Percentiles rank a stretch among this genome's conserved stretches.
These are phyloP conservation scores for Ceraclea dissimilis DNA, from an alignment of 2,888 invertebrate genomes.

Conservation along the genomic window DNA sequence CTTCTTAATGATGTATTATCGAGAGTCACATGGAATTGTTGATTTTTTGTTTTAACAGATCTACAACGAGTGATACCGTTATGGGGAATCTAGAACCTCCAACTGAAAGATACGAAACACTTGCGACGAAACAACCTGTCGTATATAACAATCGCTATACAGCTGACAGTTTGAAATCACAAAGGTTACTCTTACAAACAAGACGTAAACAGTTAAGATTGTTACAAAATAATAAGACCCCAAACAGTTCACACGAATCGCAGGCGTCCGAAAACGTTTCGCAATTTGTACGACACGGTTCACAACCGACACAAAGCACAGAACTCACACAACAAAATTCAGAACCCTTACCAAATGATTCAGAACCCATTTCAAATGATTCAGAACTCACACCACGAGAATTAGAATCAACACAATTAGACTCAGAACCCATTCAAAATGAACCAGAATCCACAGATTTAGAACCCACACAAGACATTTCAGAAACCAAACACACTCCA, in stretches of 20 bases:
- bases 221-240: not conserved
- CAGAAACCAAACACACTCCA: no score
- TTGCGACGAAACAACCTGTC: constrained; percentile 33
- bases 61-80: constrained; percentile 47
- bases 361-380: constrained; percentile 27
- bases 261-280: not conserved
- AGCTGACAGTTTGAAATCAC: constrained; percentile 27
- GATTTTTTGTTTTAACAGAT: constrained; percentile 41
- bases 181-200: constrained; percentile 27
- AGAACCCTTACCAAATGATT: not conserved
- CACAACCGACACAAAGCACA: not conserved
- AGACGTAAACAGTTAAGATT: not conserved
- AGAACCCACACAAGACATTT: no score
- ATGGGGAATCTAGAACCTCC: constrained; percentile 37
- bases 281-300: not conserved
- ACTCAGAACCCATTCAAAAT: no score
- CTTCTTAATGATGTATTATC: no score
- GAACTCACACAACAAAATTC: not conserved
- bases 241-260: not conserved
- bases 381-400: constrained; percentile 11
- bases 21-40: constrained; percentile 15
- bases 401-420: not conserved
- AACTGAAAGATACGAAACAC: constrained; percentile 39
- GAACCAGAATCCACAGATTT: no score
- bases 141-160: constrained; percentile 26